Percentiles rank a stretch among this genome's conserved stretches.
These are phyloP conservation scores for Musca domestica DNA, from an alignment of 1,140 invertebrate species.

Conservation along the genomic window DNA sequence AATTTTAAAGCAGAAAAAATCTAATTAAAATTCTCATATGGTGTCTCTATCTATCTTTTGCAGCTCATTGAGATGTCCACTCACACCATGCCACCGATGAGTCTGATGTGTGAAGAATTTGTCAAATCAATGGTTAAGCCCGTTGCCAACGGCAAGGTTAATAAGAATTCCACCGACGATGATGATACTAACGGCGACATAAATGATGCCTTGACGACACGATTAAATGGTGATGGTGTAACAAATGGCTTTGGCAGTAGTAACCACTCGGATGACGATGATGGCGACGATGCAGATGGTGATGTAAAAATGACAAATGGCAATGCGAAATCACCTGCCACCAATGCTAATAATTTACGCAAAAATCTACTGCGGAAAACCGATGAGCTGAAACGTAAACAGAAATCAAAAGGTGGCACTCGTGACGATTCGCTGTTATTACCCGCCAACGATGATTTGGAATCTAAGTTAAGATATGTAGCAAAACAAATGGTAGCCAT, in stretches of 20 bases:
- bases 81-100: conserved; percentile 58
- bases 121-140: conserved; percentile 53
- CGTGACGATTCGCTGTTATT: background rate
- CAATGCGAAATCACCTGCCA: background rate
- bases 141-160: conserved; percentile 22
- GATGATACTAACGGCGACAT: background rate
- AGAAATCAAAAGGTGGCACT: background rate
- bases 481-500: background rate
- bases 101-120: conserved; percentile 56
- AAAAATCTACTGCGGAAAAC: conserved; percentile 13
- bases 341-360: background rate
- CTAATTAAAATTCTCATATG: no score
- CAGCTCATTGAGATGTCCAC: conserved; percentile 56
- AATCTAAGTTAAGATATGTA: background rate
- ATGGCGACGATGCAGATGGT: background rate
- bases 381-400: background rate
- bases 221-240: conserved; percentile 20
- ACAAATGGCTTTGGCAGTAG: background rate
- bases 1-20: no score
- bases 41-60: no score
- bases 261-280: conserved; percentile 16
- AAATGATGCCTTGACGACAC: background rate
- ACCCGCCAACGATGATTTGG: background rate
- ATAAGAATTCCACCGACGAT: conserved; percentile 14
- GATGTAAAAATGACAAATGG: background rate